Evolutionary conservation across 2,888 invertebrate species (phyloP).

Genomic region (Nebria brevicollis): DNA sequence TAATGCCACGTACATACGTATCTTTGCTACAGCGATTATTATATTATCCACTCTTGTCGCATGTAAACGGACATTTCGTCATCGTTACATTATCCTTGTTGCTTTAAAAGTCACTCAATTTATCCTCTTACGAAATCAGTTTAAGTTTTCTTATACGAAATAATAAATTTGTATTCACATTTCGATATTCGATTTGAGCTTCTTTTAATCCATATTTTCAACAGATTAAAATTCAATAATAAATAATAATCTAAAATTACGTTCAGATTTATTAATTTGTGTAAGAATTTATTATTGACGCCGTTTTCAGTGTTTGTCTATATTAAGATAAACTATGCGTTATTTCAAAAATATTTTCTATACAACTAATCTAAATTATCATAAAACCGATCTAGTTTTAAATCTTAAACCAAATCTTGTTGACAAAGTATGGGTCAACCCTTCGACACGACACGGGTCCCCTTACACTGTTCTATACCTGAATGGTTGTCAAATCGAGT

Average conservation of each 20-base stretch:
- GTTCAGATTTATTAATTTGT: too few relatives aligned
- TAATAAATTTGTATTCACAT: too few relatives aligned
- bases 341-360: not conserved
- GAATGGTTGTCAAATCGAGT: conserved; percentile 21
- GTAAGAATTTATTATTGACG: too few relatives aligned
- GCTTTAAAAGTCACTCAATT: not conserved
- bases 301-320: too few relatives aligned
- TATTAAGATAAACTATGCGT: too few relatives aligned
- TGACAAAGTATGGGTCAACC: not conserved
- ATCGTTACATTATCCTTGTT: not conserved
- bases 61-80: not conserved
- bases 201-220: too few relatives aligned
- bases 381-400: not conserved
- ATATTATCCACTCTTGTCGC: not conserved
- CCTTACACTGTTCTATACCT: not conserved
- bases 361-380: not conserved
- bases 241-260: too few relatives aligned
- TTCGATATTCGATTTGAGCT: too few relatives aligned
- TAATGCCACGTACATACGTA: not conserved
- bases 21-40: not conserved
- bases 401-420: not conserved
- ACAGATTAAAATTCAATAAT: too few relatives aligned
- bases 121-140: not conserved
- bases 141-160: too few relatives aligned
- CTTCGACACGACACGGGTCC: not conserved